phyloP scores from a whole-genome alignment of 2,888 invertebrate genomes.

The Ptychoptera albimana region DNA sequence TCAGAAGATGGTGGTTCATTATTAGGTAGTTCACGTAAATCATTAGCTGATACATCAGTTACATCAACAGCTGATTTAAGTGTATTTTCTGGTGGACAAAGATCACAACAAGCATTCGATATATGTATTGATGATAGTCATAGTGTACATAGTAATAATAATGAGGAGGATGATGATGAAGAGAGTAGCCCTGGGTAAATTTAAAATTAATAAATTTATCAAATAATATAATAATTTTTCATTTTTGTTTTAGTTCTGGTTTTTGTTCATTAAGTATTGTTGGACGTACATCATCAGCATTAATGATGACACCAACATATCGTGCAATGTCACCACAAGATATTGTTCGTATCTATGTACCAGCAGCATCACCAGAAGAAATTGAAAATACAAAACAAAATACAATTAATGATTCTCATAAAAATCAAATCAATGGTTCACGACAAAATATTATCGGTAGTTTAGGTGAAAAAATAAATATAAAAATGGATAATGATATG shows the following conservation, averaged over 20 bases:
- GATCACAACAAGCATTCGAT: conserved; percentile 13
- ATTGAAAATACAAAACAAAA: background rate
- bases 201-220: background rate
- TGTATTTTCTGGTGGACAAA: conserved; percentile 50
- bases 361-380: conserved; percentile 12
- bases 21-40: conserved; percentile 55
- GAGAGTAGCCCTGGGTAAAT: conserved; percentile 14
- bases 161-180: conserved; percentile 11
- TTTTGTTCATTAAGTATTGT: conserved; percentile 13
- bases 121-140: conserved; percentile 12
- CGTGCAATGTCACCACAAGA: conserved; percentile 14
- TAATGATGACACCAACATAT: conserved; percentile 14
- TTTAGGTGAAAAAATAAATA: background rate
- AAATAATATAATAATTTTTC: background rate
- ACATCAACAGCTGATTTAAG: conserved; percentile 71
- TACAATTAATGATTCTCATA: background rate
- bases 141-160: conserved; percentile 11
- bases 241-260: conserved; percentile 9
- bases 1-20: conserved; percentile 50
- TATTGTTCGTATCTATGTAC: conserved; percentile 15
- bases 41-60: conserved; percentile 67
- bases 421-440: background rate
- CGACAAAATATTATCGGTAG: background rate
- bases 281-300: conserved; percentile 12
- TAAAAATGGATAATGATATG: background rate